phyloP scores from a whole-genome alignment of 2,113 vertebrate genomes.

The Recurvirostra avosetta region DNA sequence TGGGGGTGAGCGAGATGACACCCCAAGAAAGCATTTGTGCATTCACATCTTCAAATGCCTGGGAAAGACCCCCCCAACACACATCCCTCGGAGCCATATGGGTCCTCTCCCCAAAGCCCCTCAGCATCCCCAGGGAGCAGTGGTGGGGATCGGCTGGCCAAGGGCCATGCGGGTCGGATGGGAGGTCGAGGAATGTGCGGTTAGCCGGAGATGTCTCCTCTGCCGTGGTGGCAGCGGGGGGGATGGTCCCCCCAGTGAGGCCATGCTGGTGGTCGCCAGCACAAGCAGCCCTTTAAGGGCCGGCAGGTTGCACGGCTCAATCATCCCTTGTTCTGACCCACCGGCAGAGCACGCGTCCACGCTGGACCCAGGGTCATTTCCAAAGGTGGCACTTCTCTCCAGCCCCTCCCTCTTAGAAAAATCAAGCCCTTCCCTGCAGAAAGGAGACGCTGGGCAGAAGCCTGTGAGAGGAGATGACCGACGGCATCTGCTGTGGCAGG shows the following conservation, averaged over 20 bases:
- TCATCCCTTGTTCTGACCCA: neutral
- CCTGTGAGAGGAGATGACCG: accelerated
- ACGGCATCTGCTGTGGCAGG: neutral
- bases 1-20: accelerated
- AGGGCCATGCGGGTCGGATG: accelerated
- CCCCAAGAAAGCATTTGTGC: neutral
- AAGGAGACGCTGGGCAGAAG: neutral
- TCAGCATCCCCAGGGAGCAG: neutral
- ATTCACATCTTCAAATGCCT: neutral
- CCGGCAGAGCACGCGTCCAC: neutral
- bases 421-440: neutral
- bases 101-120: no score
- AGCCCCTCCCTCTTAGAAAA: neutral
- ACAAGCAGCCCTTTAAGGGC: neutral
- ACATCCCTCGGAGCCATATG: neutral
- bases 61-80: neutral
- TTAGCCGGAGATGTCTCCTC: neutral
- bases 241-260: neutral
- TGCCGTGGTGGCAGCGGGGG: neutral
- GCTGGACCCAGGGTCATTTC: neutral
- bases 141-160: accelerated
- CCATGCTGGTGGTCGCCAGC: neutral
- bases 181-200: neutral
- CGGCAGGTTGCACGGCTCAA: neutral
- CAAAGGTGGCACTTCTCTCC: neutral